Percentiles rank a stretch among this genome's conserved stretches.
Conservation (phyloP, 2,113 vertebrate species). For the Tyrannus savana region DNA sequence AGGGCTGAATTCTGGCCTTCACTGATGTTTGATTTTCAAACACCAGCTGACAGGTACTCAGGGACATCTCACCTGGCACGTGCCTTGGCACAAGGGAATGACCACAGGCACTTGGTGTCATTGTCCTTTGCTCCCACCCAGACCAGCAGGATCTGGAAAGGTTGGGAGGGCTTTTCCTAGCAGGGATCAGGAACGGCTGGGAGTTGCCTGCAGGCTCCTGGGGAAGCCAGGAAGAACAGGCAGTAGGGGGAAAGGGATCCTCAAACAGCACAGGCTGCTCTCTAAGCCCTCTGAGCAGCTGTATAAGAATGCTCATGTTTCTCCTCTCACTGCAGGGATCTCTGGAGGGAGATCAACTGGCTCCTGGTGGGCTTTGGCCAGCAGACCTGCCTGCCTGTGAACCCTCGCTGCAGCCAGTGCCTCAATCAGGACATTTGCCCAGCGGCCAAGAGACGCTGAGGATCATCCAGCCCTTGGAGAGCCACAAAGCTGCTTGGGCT, state of each 20-base stretch:
- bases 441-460: constrained; percentile 66
- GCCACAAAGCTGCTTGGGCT: background rate
- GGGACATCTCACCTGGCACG: background rate
- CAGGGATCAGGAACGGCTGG: background rate
- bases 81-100: background rate
- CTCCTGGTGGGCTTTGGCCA: constrained; percentile 96
- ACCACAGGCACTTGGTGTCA: background rate
- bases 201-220: background rate
- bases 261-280: background rate
- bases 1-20: background rate
- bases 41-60: background rate
- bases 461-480: background rate
- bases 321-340: constrained; percentile 75
- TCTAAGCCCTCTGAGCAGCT: background rate
- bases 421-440: constrained; percentile 89
- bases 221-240: background rate
- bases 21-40: background rate
- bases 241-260: background rate
- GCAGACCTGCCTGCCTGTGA: constrained; percentile 89
- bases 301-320: background rate
- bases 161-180: background rate
- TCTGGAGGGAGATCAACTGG: constrained; percentile 95
- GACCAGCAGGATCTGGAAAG: background rate
- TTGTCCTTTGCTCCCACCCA: background rate
- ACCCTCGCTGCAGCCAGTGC: constrained; percentile 85